Conservation (phyloP, 2,113 vertebrate species). For the Piprites chloris region DNA sequence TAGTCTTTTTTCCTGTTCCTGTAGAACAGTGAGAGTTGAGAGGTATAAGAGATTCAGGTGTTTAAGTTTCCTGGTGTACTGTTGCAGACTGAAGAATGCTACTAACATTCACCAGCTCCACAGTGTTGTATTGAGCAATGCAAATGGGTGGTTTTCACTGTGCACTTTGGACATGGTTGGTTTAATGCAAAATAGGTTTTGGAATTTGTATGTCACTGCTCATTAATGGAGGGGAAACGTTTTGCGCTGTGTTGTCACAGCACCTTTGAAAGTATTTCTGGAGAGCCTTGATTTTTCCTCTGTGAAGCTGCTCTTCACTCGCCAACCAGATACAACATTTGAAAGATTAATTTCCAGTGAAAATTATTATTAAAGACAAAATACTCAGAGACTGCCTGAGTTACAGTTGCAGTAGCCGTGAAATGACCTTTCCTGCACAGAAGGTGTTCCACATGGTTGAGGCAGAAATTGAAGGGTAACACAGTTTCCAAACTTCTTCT, state of each 20-base stretch:
- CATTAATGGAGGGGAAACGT: background rate
- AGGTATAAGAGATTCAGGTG: conserved; percentile 55
- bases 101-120: conserved; percentile 48
- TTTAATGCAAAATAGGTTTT: background rate
- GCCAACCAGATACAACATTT: background rate
- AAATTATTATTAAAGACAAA: conserved; percentile 12
- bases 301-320: conserved; percentile 7
- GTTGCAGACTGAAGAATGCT: background rate
- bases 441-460: background rate
- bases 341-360: conserved; percentile 5
- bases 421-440: background rate
- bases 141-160: background rate
- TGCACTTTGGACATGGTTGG: background rate
- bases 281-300: background rate
- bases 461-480: background rate
- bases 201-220: background rate
- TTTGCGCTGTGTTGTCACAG: background rate
- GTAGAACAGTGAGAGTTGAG: conserved; percentile 60
- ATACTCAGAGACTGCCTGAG: background rate
- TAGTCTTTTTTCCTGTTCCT: background rate
- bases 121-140: background rate
- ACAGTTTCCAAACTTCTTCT: background rate
- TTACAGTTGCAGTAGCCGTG: background rate
- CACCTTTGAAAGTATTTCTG: conserved; percentile 22
- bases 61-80: conserved; percentile 3